Evolutionary conservation across 2,113 vertebrate species (phyloP), one percentile per base, ranked within the genome.

Genomic region (Nycticebus coucang): DNA sequence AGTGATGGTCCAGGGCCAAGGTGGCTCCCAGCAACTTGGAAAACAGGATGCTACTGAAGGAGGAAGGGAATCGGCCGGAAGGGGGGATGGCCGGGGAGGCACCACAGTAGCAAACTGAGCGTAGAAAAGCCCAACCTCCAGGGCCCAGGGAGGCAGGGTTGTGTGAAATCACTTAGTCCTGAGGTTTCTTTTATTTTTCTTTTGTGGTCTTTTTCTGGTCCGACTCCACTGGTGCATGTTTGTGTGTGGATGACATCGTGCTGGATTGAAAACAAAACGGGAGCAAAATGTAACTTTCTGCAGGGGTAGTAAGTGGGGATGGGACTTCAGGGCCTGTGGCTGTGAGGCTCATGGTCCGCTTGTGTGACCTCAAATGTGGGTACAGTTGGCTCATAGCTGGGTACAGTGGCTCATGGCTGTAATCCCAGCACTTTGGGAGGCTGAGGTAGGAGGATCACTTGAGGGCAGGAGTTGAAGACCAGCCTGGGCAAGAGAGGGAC

Each of bases 11-110:
- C 22, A 60, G 11, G 15, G 41, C 90, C 30, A 12, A 45, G 55
- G 35, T 14, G 41, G 62, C 60, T n/a, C 37, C 4, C 2, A 35
- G 55, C n/a, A 5, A 35, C 50, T 19, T 71, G 88, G 60, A 64
- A 28, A 7, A 2, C 0, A 22, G 78, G n/a, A 14, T 18, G 14
- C 5, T 33, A 1, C 55, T 7, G 21, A 19, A 66, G 0, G 18
- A 41, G 59, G 35, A 0, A 9, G 53, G 72, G 22, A 4, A 22
- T 1, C 12, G 75, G n/a, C 12, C 1, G 0, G 64, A 64, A 71
- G 35, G 7, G 45, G 45, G 45, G 45, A 50, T 9, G 45, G 15
- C 7, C 26, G 13, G 33, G 15, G 55, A 59, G 3, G 12, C 18
- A 3, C 14, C 80, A 3, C 15, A 72, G 9, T 4, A 62, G 62